A percentile compares a stretch with the other conserved stretches of the same genome.
Conservation (phyloP, 2,888 invertebrate genomes). For the Artemia sinica region DNA sequence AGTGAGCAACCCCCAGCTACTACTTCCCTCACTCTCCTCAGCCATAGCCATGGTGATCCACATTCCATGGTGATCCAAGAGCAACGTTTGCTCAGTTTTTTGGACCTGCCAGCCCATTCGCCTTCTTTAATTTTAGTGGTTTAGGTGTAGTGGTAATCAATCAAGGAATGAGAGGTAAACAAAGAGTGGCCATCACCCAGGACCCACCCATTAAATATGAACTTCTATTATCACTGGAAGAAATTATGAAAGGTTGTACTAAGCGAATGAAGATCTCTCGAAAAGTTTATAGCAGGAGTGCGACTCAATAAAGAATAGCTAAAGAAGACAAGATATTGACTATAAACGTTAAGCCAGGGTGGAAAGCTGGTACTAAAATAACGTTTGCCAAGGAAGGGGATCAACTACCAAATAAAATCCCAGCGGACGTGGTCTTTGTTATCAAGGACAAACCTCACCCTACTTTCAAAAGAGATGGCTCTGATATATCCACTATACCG, state of each 20-base stretch:
- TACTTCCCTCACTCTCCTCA: too few relatives aligned
- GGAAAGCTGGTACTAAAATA: constrained; percentile 95
- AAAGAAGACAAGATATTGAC: constrained; percentile 88
- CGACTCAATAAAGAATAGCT: constrained; percentile 41
- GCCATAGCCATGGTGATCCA: too few relatives aligned
- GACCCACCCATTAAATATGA: constrained; percentile 85
- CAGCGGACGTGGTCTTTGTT: constrained; percentile 90
- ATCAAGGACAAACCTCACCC: constrained; percentile 85
- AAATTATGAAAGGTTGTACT: constrained; percentile 76
- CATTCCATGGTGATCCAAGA: constrained; percentile 83
- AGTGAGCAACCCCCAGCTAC: too few relatives aligned
- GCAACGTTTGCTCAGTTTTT: constrained; percentile 97
- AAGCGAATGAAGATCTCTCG: constrained; percentile 99
- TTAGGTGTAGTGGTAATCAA: too few relatives aligned
- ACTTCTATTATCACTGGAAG: constrained; percentile 76
- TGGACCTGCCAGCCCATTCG: too few relatives aligned
- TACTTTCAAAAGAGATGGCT: constrained; percentile 79
- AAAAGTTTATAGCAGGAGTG: constrained; percentile 48
- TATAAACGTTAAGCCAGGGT: constrained; percentile 87
- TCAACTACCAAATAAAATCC: constrained; percentile 76
- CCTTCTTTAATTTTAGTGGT: too few relatives aligned
- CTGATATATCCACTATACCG: constrained; percentile 74
- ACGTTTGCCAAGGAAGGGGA: constrained; percentile 95
- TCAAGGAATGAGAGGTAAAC: constrained; percentile 48
- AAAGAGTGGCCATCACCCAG: constrained; percentile 44